Evolutionary conservation across 2,113 vertebrate species (phyloP).

Genomic region (Fregetta grallaria): DNA sequence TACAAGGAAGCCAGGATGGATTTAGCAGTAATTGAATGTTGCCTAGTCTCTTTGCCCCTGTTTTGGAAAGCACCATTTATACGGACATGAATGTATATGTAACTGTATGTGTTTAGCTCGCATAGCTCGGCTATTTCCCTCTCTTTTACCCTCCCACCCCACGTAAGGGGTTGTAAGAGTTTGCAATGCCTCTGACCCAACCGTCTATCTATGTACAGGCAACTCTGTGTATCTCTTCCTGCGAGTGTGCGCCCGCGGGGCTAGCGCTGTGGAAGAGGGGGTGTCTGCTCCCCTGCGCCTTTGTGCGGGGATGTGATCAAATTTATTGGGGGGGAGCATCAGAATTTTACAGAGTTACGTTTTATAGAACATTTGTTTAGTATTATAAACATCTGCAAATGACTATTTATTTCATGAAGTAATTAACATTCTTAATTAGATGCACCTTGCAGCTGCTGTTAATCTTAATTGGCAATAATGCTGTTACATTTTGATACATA

Average conservation of each 20-base stretch:
- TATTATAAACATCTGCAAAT: slow-evolving; percentile 72
- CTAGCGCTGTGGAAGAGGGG: neutral
- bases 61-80: neutral
- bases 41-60: neutral
- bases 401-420: slow-evolving; percentile 66
- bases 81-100: fast-evolving
- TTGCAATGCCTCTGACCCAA: neutral
- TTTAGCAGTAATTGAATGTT: neutral
- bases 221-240: neutral
- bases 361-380: slow-evolving; percentile 63
- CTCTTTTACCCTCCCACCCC: neutral
- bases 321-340: neutral
- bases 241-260: no score
- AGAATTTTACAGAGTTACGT: slow-evolving; percentile 22
- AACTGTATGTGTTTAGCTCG: neutral
- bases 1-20: neutral
- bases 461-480: slow-evolving; percentile 75
- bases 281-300: neutral
- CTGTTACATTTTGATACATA: slow-evolving; percentile 73
- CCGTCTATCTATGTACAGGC: neutral
- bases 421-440: slow-evolving; percentile 80
- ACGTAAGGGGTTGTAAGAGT: neutral
- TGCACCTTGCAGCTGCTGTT: slow-evolving; percentile 78
- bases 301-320: neutral
- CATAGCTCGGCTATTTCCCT: neutral